Base-by-base conservation (phyloP, 2,113 vertebrate genomes). In the Terrapene triunguis region DNA sequence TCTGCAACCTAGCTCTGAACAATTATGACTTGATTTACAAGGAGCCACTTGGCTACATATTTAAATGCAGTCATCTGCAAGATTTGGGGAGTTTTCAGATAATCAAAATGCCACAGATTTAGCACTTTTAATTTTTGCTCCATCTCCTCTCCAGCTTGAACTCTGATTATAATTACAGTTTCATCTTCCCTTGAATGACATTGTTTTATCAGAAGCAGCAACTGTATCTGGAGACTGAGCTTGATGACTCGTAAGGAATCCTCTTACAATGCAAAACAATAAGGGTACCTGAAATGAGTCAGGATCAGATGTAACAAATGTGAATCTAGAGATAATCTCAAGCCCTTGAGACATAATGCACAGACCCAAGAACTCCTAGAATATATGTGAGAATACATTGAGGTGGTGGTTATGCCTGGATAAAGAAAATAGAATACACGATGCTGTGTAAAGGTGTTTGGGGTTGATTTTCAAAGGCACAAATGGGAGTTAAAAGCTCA, bases 151-250 rank as follows among this genome's bases (percentile, higher is more conserved):
- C 79, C 95, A 98, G 96, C 97, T 98, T 98, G 97, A 98, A 98
- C 98, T 97, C 97, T 98, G 98, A 98, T 98, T 98, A 92, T 98
- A 98, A 98, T 98, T 98, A 98, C 92, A 95, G 95, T 97, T 97
- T 98, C 97, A 96, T 98, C 96, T 97, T 97, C 69, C 97, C 94
- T 91, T 96, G 92, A 96, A 95, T 97, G 94, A 97, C 97, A 98
- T 96, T 98, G 96, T 98, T 98, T 97, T 97, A 98, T 97, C 98
- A 96, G 97, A 98, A 95, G 92, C 97, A 97, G 95, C 85, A 8
- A 84, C 83, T 90, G 42, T 88, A 95, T 97, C 84, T 95, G 88
- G 95, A 72, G 24, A 90, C 84, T 95, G 82, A 92, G 74, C 1
- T 0, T 72, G 84, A 72, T 85, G 78, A 94, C 93, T 93, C 95